phyloP scores from a whole-genome alignment of 2,888 invertebrate species.

The Stenurella melanura region DNA sequence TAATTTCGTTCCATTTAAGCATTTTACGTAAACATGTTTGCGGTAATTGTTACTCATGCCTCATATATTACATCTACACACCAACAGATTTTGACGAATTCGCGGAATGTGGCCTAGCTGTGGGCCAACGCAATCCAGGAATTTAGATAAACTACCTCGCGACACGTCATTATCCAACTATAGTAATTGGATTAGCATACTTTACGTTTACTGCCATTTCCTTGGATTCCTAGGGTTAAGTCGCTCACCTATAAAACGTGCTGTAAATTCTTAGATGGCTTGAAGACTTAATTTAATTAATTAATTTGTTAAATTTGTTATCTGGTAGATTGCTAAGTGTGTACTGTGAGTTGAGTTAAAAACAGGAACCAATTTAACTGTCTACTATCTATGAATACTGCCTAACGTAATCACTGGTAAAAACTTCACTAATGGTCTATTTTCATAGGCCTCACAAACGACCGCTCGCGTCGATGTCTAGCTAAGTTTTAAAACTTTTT shows the following conservation, averaged over 20 bases:
- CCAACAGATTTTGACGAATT: neutral
- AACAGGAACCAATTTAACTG: no score
- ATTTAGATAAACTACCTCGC: neutral
- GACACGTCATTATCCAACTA: constrained; percentile 14
- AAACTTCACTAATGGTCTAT: no score
- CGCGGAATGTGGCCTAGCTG: neutral
- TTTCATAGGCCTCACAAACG: no score
- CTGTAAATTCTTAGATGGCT: neutral
- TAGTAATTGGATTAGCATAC: constrained; percentile 32
- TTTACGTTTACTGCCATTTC: constrained; percentile 14
- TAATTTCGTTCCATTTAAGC: neutral
- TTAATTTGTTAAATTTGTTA: constrained; percentile 1
- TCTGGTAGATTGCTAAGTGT: neutral
- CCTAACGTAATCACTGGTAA: no score
- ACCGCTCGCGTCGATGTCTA: no score
- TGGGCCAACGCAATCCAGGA: constrained; percentile 17
- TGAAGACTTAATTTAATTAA: neutral
- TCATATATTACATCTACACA: neutral
- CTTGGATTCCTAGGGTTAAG: constrained; percentile 5
- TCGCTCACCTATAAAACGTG: constrained; percentile 2
- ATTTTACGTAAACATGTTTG: neutral
- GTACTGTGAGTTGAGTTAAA: no score
- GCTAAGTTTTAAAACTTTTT: no score
- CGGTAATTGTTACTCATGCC: neutral
- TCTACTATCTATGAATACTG: no score